Percentiles rank a stretch among this genome's conserved stretches.
Conservation (phyloP, 2,797 vertebrate genomes). For the Pseudocheirus occidentalis region DNA sequence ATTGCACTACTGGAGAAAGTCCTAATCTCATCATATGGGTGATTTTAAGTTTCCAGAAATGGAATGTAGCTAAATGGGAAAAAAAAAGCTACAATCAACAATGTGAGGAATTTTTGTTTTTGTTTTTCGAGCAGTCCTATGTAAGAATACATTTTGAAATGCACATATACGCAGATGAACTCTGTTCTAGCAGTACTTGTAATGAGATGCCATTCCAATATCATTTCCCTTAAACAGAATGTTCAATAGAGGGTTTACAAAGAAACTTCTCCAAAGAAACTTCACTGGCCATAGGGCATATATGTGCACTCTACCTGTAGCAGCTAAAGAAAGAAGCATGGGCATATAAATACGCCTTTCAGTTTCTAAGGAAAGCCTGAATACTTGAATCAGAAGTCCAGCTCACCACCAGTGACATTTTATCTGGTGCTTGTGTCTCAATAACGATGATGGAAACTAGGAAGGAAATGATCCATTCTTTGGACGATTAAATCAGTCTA, state of each 20-base stretch:
- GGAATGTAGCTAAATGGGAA: neutral
- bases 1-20: neutral
- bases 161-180: neutral
- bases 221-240: neutral
- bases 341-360: neutral
- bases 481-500: conserved; percentile 70
- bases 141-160: neutral
- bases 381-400: conserved; percentile 19
- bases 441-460: conserved; percentile 68
- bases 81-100: neutral
- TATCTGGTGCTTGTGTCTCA: conserved; percentile 63
- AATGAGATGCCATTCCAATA: neutral
- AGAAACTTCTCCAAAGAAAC: neutral
- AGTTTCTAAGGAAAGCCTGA: conserved; percentile 21
- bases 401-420: conserved; percentile 47
- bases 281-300: neutral
- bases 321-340: neutral
- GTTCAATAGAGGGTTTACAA: conserved; percentile 22
- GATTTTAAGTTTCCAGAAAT: neutral
- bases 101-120: neutral
- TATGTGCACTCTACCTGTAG: neutral
- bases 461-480: conserved; percentile 67
- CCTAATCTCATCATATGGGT: neutral
- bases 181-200: neutral
- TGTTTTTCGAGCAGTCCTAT: neutral